Conservation (phyloP, 1,140 invertebrate species). For the Microplitis mediator region DNA sequence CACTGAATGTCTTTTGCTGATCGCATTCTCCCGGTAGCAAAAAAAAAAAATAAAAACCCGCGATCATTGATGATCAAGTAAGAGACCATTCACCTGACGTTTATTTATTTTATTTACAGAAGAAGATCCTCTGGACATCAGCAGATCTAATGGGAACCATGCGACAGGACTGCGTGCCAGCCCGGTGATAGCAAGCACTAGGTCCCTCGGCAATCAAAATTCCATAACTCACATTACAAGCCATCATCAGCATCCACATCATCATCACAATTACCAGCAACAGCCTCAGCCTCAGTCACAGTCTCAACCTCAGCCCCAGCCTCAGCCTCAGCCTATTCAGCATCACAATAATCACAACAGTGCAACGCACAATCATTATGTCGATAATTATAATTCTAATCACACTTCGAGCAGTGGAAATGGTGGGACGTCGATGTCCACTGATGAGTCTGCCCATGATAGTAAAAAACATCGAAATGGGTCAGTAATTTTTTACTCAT, state of each 20-base stretch:
- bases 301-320: background rate
- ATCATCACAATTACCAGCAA: constrained; percentile 34
- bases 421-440: constrained; percentile 44
- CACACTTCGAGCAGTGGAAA: constrained; percentile 37
- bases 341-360: constrained; percentile 52
- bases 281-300: constrained; percentile 8
- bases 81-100: background rate
- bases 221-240: constrained; percentile 26
- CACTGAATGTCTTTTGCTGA: constrained; percentile 11
- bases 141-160: constrained; percentile 51
- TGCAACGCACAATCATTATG: constrained; percentile 50
- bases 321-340: constrained; percentile 33
- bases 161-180: constrained; percentile 40
- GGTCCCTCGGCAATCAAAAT: constrained; percentile 41
- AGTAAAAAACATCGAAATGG: constrained; percentile 57
- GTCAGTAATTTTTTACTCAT: constrained; percentile 36
- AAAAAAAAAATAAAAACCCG: background rate
- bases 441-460: constrained; percentile 52
- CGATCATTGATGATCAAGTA: constrained; percentile 5
- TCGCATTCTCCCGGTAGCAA: background rate
- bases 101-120: constrained; percentile 48
- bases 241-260: constrained; percentile 36
- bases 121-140: constrained; percentile 55
- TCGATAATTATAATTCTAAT: constrained; percentile 58
- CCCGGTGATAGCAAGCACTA: constrained; percentile 48